Percentiles rank a stretch among this genome's conserved stretches.
These are phyloP conservation scores for Oscheius myriophilus DNA, from an alignment of 2,888 invertebrate species.

Conservation along the genomic window DNA sequence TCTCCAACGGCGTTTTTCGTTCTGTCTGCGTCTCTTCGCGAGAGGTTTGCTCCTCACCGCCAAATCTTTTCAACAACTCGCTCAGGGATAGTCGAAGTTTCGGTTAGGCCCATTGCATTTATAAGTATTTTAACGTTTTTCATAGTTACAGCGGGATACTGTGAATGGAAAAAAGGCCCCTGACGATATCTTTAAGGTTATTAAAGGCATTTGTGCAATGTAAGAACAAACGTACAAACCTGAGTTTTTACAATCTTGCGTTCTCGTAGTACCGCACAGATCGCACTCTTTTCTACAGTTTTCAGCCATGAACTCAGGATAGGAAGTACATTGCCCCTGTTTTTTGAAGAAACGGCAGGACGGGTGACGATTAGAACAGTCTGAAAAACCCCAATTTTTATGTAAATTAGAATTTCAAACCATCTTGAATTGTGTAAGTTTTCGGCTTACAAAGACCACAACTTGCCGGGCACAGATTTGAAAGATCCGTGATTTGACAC, in stretches of 20 bases:
- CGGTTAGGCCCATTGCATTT: too few species aligned
- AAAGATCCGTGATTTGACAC: not conserved
- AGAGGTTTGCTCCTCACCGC: too few species aligned
- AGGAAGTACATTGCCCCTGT: not conserved
- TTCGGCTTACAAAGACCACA: not conserved
- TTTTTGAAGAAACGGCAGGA: not conserved
- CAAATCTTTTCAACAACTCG: too few species aligned
- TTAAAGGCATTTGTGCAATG: too few species aligned
- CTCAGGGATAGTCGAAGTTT: too few species aligned
- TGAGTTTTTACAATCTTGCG: not conserved
- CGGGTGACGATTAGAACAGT: slow-evolving; percentile 1
- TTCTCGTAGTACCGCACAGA: not conserved
- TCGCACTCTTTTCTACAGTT: slow-evolving; percentile 5
- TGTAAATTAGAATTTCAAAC: not conserved
- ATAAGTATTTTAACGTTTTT: too few species aligned
- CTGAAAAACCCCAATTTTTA: not conserved
- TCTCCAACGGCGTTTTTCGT: too few species aligned
- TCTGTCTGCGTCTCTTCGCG: too few species aligned
- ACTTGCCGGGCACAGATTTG: not conserved
- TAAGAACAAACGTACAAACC: too few species aligned
- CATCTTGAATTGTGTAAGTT: not conserved
- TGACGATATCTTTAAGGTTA: too few species aligned
- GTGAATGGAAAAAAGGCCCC: too few species aligned
- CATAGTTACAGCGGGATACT: too few species aligned
- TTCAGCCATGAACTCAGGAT: slow-evolving; percentile 6